Conservation (phyloP, 2,888 invertebrate genomes). For the Agrilus biguttatus region DNA sequence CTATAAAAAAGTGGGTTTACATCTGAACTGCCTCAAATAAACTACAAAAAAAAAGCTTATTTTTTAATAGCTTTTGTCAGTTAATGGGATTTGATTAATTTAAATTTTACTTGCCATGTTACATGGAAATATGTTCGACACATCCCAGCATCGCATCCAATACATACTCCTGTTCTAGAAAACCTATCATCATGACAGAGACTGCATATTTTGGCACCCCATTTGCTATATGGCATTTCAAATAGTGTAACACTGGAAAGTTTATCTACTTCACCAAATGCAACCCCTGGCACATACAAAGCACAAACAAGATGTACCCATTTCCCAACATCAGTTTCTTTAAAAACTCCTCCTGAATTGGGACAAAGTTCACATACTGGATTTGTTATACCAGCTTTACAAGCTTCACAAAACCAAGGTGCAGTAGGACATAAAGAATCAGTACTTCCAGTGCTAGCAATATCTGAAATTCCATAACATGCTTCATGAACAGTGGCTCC, state of each 20-base stretch:
- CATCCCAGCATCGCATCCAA: conserved; percentile 97
- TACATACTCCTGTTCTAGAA: conserved; percentile 86
- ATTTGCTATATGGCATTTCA: conserved; percentile 94
- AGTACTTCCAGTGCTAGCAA: conserved; percentile 80
- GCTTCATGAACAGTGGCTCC: conserved; percentile 95
- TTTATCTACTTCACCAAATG: conserved; percentile 89
- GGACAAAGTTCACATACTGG: conserved; percentile 95
- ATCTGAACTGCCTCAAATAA: too few species aligned
- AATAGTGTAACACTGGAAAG: conserved; percentile 86
- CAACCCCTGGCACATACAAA: conserved; percentile 91
- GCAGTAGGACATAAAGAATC: conserved; percentile 92
- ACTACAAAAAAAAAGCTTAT: too few species aligned
- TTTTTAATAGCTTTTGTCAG: too few species aligned
- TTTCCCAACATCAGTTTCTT: conserved; percentile 93
- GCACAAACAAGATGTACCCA: conserved; percentile 99
- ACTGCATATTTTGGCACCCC: conserved; percentile 87
- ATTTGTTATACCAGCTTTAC: conserved; percentile 76
- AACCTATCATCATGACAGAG: conserved; percentile 78
- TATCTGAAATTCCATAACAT: conserved; percentile 90
- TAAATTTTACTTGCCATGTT: conserved; percentile 55
- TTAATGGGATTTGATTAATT: neutral
- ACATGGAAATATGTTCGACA: conserved; percentile 96
- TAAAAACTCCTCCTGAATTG: conserved; percentile 79
- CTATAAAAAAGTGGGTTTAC: too few species aligned
- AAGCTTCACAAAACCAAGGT: conserved; percentile 99